Percentiles rank a stretch among this genome's conserved stretches.
phyloP scores from a whole-genome alignment of 2,888 invertebrate genomes.

The Koerneria pararmatus region DNA sequence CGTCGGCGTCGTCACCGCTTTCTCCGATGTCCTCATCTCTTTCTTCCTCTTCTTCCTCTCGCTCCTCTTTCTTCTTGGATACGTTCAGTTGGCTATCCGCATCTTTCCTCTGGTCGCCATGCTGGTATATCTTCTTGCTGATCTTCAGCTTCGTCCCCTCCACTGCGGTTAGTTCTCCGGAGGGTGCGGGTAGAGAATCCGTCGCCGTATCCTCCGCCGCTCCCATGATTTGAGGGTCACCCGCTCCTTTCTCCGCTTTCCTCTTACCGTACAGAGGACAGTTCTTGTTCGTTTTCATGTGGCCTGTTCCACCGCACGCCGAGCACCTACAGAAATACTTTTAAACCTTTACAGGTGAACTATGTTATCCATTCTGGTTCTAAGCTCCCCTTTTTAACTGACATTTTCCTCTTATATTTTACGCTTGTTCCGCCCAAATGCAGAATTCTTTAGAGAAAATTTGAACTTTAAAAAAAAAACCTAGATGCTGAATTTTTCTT shows the following conservation, averaged over 20 bases:
- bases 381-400: too few species aligned
- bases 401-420: too few species aligned
- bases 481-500: too few species aligned
- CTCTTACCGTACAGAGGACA: slow-evolving; percentile 83
- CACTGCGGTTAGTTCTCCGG: slow-evolving; percentile 61
- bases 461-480: too few species aligned
- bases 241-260: slow-evolving; percentile 7
- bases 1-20: slow-evolving; percentile 19
- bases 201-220: slow-evolving; percentile 73
- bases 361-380: too few species aligned
- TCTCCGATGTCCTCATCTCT: too few species aligned
- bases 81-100: slow-evolving; percentile 60
- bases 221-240: slow-evolving; percentile 56
- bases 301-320: slow-evolving; percentile 80
- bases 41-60: slow-evolving; percentile 23
- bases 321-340: too few species aligned
- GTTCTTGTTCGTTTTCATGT: slow-evolving; percentile 88
- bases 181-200: slow-evolving; percentile 72
- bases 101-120: slow-evolving; percentile 60
- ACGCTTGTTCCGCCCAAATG: too few species aligned
- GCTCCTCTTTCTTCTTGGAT: slow-evolving; percentile 57
- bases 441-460: too few species aligned
- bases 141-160: slow-evolving; percentile 64
- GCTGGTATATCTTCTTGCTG: slow-evolving; percentile 61
- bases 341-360: too few species aligned